A percentile compares a stretch with the other conserved stretches of the same genome.
phyloP scores from a whole-genome alignment of 2,113 vertebrate genomes.

The Chionis minor region DNA sequence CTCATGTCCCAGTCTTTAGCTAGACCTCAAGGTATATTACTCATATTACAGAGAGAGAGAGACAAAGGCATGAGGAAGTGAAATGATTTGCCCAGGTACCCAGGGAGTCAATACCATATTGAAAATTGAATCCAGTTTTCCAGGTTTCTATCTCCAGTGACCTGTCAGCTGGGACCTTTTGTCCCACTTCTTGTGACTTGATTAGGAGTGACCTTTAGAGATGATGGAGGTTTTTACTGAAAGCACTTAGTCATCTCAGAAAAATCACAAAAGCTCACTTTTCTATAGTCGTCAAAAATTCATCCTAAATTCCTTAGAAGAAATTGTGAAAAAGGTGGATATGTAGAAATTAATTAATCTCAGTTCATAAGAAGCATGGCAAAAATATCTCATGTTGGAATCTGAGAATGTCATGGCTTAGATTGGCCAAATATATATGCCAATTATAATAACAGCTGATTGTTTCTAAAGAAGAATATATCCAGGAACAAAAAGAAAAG shows the following conservation, averaged over 20 bases:
- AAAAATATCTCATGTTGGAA: neutral
- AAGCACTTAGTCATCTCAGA: neutral
- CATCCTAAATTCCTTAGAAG: neutral
- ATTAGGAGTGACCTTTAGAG: neutral
- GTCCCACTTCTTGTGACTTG: neutral
- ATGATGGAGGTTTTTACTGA: neutral
- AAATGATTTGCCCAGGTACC: neutral
- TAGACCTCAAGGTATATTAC: neutral
- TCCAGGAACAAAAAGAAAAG: neutral
- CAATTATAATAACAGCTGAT: neutral
- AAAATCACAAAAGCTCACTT: neutral
- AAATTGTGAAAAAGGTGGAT: neutral
- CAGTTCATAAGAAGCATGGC: neutral
- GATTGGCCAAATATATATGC: neutral
- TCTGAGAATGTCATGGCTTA: neutral
- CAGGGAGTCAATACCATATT: neutral
- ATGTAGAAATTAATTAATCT: neutral
- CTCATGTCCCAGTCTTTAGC: neutral
- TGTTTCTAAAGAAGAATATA: neutral
- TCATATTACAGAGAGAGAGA: neutral
- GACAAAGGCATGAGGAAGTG: neutral
- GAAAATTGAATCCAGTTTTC: constrained; percentile 36
- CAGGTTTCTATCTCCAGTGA: neutral
- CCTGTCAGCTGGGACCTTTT: neutral
- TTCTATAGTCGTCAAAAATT: neutral